Conservation (phyloP, 2,888 invertebrate species). For the Drosophila affinis region DNA sequence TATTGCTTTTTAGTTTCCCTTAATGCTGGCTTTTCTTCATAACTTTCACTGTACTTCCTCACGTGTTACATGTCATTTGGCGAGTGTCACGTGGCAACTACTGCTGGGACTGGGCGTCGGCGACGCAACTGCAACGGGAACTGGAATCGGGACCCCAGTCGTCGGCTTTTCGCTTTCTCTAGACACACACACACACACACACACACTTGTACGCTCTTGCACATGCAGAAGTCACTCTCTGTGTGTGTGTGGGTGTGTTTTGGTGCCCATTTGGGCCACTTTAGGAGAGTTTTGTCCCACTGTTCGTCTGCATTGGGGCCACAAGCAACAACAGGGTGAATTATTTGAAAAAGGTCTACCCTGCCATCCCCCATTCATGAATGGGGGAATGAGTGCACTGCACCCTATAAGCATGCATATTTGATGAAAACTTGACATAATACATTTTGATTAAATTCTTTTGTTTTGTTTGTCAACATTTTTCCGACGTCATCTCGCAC, state of each 20-base stretch:
- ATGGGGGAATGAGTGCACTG: neutral
- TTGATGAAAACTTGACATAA: neutral
- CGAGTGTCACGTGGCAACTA: conserved; percentile 51
- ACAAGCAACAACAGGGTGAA: conserved; percentile 19
- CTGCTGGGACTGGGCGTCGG: conserved; percentile 59
- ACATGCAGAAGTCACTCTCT: conserved; percentile 1
- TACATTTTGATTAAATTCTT: conserved; percentile 5
- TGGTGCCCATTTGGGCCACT: conserved; percentile 11
- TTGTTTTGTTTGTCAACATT: conserved; percentile 11
- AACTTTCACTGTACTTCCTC: conserved; percentile 42
- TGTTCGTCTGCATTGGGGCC: conserved; percentile 15
- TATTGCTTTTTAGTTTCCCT: neutral
- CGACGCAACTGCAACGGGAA: conserved; percentile 30
- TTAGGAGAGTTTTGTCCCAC: conserved; percentile 13
- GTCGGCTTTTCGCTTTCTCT: conserved; percentile 43
- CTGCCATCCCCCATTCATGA: neutral
- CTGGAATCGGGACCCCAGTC: conserved; percentile 37
- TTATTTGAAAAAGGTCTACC: neutral
- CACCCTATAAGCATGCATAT: neutral
- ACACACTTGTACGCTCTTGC: conserved; percentile 7
- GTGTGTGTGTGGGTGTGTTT: conserved; percentile 15
- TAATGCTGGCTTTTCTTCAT: neutral
- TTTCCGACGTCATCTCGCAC: conserved; percentile 58
- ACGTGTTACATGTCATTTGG: conserved; percentile 51
- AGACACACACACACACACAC: conserved; percentile 31